Evolutionary conservation across 2,113 vertebrate species (phyloP).

Genomic region (Podiceps cristatus): DNA sequence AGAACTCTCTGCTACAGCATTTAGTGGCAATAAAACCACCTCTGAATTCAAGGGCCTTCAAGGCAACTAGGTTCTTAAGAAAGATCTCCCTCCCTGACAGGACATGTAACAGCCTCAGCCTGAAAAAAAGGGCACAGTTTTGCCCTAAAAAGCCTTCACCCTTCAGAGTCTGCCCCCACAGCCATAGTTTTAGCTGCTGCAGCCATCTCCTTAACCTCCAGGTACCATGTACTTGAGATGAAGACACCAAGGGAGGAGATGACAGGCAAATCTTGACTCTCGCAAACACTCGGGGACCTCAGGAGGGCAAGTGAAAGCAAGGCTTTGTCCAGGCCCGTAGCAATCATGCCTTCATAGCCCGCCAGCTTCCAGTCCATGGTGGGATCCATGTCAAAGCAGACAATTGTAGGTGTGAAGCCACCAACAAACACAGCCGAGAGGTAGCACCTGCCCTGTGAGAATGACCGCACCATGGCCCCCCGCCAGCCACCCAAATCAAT

Average conservation of each 20-base stretch:
- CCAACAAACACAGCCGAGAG: not conserved
- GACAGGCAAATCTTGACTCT: not conserved
- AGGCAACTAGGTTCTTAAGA: not conserved
- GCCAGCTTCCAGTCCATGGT: not conserved
- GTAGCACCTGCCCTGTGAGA: not conserved
- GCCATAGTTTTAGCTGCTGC: not conserved
- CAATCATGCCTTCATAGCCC: not conserved
- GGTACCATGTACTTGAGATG: accelerated
- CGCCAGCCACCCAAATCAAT: not conserved
- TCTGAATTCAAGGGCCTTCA: not conserved
- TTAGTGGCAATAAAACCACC: not conserved
- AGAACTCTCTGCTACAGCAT: not conserved
- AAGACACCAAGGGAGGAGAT: not conserved
- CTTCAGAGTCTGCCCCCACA: not conserved
- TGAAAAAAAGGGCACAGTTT: not conserved
- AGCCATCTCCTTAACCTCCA: not conserved
- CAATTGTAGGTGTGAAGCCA: not conserved
- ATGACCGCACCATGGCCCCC: not conserved
- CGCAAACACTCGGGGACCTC: not conserved
- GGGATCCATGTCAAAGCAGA: not conserved
- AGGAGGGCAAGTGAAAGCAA: not conserved
- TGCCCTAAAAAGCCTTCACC: not conserved
- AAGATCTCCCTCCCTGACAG: not conserved
- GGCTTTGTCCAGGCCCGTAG: accelerated
- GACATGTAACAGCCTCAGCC: not conserved